These are phyloP conservation scores for Galerucella calmariensis DNA, from an alignment of 2,888 invertebrate species.

Conservation along the genomic window DNA sequence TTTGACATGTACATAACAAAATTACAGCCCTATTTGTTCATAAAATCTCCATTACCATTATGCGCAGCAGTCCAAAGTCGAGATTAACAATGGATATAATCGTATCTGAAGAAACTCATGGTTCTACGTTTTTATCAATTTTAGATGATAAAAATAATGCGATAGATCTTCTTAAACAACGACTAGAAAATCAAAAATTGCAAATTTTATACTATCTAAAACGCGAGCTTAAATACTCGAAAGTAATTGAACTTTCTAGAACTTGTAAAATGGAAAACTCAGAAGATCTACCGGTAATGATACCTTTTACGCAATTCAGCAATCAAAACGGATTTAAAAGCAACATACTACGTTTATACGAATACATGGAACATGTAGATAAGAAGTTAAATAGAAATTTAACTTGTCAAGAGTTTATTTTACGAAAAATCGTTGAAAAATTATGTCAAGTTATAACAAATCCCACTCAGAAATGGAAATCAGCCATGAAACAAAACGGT, in stretches of 20 bases:
- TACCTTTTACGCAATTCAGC: conserved; percentile 56
- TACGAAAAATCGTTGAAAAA: conserved; percentile 52
- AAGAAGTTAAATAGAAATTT: conserved; percentile 44
- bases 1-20: neutral
- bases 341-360: conserved; percentile 52
- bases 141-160: conserved; percentile 57
- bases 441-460: conserved; percentile 46
- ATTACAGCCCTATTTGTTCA: neutral
- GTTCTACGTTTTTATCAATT: conserved; percentile 47
- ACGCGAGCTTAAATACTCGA: conserved; percentile 48
- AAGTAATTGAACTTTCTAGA: conserved; percentile 53
- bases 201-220: conserved; percentile 58
- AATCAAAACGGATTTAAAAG: conserved; percentile 55
- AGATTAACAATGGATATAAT: neutral
- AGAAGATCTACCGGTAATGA: conserved; percentile 54
- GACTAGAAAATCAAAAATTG: conserved; percentile 56
- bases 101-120: conserved; percentile 11
- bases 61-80: neutral
- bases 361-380: conserved; percentile 53
- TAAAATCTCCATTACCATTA: neutral
- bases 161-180: conserved; percentile 53
- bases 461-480: conserved; percentile 32
- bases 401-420: conserved; percentile 52
- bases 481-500: conserved; percentile 44
- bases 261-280: conserved; percentile 52